Evolutionary conservation across 2,888 invertebrate genomes (phyloP).

Genomic region (Dexiosoma caninum): DNA sequence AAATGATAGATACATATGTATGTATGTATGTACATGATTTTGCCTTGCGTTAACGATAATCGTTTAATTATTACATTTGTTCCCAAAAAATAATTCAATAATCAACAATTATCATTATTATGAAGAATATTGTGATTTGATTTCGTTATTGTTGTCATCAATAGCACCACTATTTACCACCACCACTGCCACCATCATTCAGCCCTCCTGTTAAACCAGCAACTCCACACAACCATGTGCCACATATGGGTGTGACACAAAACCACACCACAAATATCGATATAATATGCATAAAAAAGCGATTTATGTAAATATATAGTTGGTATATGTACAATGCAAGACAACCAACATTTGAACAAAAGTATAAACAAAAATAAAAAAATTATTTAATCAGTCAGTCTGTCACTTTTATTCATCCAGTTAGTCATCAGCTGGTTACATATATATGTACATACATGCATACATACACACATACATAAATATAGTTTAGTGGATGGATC

Average conservation of each 20-base stretch:
- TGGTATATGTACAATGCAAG: not conserved
- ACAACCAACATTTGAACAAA: slow-evolving; percentile 4
- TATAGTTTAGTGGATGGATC: not conserved
- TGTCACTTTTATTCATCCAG: not conserved
- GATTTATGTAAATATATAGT: not conserved
- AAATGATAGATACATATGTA: not conserved
- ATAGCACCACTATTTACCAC: not conserved
- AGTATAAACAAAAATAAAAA: too few species aligned
- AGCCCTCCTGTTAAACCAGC: not conserved
- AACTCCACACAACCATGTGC: not conserved
- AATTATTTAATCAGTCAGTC: slow-evolving; percentile 16
- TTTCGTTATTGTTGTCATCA: slow-evolving; percentile 1
- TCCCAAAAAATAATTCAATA: slow-evolving; percentile 32
- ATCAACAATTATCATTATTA: slow-evolving; percentile 16
- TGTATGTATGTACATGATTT: not conserved
- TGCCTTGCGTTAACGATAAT: too few species aligned
- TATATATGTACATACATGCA: not conserved
- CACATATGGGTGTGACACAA: slow-evolving; percentile 46
- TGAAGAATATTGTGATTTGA: not conserved
- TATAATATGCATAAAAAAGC: slow-evolving; percentile 17
- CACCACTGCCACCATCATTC: not conserved
- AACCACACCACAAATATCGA: slow-evolving; percentile 38
- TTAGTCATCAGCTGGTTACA: slow-evolving; percentile 24
- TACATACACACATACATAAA: not conserved
- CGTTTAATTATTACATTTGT: too few species aligned